Percentiles rank a stretch among this genome's conserved stretches.
phyloP scores from a whole-genome alignment of 2,888 invertebrate species.

The Aphodius sticticus region DNA sequence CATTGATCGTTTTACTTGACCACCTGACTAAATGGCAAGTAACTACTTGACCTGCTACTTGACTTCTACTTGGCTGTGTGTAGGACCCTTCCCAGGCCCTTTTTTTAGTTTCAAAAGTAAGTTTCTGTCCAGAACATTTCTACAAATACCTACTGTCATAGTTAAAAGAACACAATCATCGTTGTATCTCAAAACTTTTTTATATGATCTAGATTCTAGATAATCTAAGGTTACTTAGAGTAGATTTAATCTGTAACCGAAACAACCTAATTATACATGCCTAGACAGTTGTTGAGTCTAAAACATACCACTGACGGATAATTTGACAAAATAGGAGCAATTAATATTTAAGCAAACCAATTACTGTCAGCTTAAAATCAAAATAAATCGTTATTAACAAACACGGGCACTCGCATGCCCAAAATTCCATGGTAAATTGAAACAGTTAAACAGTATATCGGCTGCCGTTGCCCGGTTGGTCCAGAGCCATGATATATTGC shows the following conservation, averaged over 20 bases:
- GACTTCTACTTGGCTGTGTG: too few relatives aligned
- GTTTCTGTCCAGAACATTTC: too few relatives aligned
- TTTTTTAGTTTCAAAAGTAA: too few relatives aligned
- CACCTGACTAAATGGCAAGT: too few relatives aligned
- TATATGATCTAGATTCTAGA: too few relatives aligned
- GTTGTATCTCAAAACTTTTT: too few relatives aligned
- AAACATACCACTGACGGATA: background rate
- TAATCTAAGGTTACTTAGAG: background rate
- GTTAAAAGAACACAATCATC: too few relatives aligned
- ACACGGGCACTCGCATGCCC: slow-evolving; percentile 22
- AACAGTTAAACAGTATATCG: slow-evolving; percentile 46
- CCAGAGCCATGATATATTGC: slow-evolving; percentile 54
- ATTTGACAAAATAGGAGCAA: slow-evolving; percentile 9
- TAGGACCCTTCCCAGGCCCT: too few relatives aligned
- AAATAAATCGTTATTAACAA: slow-evolving; percentile 39
- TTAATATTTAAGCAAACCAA: slow-evolving; percentile 34
- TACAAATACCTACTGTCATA: too few relatives aligned
- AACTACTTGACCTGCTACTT: too few relatives aligned
- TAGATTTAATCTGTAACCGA: background rate
- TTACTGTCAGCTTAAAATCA: slow-evolving; percentile 36
- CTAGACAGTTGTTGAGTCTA: background rate
- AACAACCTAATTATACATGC: background rate
- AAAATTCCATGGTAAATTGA: slow-evolving; percentile 41
- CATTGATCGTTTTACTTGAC: too few relatives aligned
- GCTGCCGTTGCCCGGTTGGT: slow-evolving; percentile 35